phyloP scores from a whole-genome alignment of 2,113 vertebrate species.

The Chrysochloris asiatica region DNA sequence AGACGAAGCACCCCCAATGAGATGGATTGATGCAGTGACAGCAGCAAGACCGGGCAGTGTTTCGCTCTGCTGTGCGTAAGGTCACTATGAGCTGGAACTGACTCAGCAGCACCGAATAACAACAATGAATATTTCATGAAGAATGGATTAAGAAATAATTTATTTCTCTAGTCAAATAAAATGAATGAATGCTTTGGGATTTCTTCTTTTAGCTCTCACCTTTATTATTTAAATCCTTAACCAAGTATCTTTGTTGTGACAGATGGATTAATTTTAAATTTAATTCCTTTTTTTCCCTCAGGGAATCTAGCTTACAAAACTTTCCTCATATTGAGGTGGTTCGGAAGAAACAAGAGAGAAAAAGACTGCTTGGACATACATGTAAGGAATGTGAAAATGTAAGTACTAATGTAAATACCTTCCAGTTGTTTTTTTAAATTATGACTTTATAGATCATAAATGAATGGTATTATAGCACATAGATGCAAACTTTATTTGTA shows the following conservation, averaged over 20 bases:
- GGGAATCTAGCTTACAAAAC: constrained; percentile 83
- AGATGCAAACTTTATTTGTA: background rate
- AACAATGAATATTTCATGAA: constrained; percentile 36
- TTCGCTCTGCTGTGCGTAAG: too few species aligned
- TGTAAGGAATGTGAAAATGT: constrained; percentile 98
- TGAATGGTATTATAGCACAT: constrained; percentile 21
- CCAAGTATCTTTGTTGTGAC: constrained; percentile 17
- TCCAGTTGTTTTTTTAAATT: background rate
- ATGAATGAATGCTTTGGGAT: constrained; percentile 41
- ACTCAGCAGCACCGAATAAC: too few species aligned
- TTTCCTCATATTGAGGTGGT: constrained; percentile 95
- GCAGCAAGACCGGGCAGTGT: too few species aligned
- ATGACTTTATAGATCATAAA: background rate
- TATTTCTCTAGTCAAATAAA: constrained; percentile 54
- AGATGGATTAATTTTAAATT: constrained; percentile 52
- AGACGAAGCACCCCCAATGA: too few species aligned
- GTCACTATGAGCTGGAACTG: too few species aligned
- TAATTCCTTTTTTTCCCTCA: constrained; percentile 59
- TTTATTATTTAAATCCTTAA: constrained; percentile 46
- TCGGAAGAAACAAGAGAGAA: constrained; percentile 96
- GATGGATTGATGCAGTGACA: too few species aligned
- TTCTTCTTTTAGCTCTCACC: constrained; percentile 14
- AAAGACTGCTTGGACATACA: constrained; percentile 93
- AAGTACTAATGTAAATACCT: constrained; percentile 80
- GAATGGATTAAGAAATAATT: constrained; percentile 38